These are phyloP conservation scores for Aplysia californica DNA, from an alignment of 1,140 invertebrate species.

Conservation along the genomic window DNA sequence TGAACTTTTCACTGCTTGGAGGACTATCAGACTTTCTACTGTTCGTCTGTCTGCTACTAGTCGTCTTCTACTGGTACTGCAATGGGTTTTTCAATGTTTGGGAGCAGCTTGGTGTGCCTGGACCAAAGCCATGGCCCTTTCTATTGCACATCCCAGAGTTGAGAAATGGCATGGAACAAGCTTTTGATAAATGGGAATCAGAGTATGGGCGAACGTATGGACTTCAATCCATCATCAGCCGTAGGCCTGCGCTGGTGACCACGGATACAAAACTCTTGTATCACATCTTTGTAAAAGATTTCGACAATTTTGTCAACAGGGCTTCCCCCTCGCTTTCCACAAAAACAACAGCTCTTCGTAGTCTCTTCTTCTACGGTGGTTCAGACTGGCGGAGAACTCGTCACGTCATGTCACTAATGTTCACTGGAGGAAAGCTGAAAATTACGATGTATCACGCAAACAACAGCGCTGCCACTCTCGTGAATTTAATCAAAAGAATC, in stretches of 20 bases:
- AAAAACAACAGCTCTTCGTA: no score
- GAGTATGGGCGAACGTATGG: background rate
- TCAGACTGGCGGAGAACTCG: conserved; percentile 4
- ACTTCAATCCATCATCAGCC: background rate
- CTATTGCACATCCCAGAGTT: background rate
- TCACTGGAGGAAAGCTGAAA: conserved; percentile 14
- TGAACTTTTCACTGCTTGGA: no score
- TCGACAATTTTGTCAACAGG: conserved; percentile 11
- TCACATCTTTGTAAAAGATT: conserved; percentile 11
- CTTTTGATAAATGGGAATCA: background rate
- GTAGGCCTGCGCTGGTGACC: background rate
- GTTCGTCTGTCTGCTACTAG: background rate
- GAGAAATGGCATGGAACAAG: background rate
- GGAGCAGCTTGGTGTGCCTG: conserved; percentile 1
- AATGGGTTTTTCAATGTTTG: background rate
- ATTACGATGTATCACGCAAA: conserved; percentile 8
- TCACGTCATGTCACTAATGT: conserved; percentile 11
- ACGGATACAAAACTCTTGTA: background rate
- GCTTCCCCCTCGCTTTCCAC: no score
- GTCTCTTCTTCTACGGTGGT: no score
- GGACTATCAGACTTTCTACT: no score
- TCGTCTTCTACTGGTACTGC: background rate
- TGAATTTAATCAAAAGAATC: conserved; percentile 1
- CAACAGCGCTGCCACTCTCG: background rate
- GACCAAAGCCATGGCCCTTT: conserved; percentile 11